Evolutionary conservation across 23 tunicate genomes (phyloP), one percentile per base, ranked within the genome.

Genomic region (Trididemnum nubilum): DNA sequence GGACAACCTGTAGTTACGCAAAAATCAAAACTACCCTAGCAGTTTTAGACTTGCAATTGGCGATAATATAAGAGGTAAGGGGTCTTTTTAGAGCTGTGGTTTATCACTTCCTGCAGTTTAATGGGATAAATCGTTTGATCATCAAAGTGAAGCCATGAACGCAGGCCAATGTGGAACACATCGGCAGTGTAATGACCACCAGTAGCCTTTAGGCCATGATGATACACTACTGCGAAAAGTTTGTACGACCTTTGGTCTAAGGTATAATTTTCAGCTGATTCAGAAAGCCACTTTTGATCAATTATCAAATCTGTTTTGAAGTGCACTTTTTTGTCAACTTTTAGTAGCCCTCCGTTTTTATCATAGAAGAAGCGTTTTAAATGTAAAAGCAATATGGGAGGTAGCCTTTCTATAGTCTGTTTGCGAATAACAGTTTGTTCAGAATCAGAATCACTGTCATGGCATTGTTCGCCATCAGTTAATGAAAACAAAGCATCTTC

Each of bases 171-270:
- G 51, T 92, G 91, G 33, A 79, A 92, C 36, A 92, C 97, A 65
- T 92, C 92, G 28, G 97, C 82, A 23, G 92, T 32, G 69, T 92
- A 92, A 64, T 92, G 97, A 22, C 97, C 97, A 5, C 91, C 92
- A 0, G 85, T 77, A n/a, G 85, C 78, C 58, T 86, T 86, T 38
- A 81, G 86, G 27, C 97, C 97, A 61, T 92, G 97, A 63, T 92
- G 97, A 82, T 92, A 86, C 22, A 92, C 87, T 64, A 92, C 97
- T 44, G 92, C 97, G 63, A 92, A 86, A 3, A 92, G 88, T 57
- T 92, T 92, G 88, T 92, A 92, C 2, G 85, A 39, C 36, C 92
- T 78, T 64, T 92, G 89, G 18, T 35, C 49, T 19, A 37, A 65
- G 29, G 67, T 40, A 33, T 86, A 64, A 65, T 71, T 73, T 58